Percentiles rank a stretch among this genome's conserved stretches.
phyloP scores from a whole-genome alignment of 2,113 vertebrate species.

The Sporophila hypoxantha region DNA sequence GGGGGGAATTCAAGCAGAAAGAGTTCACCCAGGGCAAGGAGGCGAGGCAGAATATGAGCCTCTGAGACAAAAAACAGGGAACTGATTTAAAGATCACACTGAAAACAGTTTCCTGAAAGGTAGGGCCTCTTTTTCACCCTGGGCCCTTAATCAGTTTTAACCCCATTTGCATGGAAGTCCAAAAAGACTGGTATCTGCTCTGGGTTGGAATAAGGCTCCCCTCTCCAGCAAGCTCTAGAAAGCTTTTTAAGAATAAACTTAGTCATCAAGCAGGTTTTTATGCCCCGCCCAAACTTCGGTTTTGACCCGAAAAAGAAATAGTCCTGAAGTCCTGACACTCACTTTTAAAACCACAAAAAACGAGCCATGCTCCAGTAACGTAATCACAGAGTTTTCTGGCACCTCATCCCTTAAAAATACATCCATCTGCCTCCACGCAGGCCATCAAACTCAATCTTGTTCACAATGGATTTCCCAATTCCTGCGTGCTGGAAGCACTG shows the following conservation, averaged over 20 bases:
- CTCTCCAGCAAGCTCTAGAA: constrained; percentile 40
- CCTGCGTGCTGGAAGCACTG: constrained; percentile 62
- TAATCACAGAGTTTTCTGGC: constrained; percentile 71
- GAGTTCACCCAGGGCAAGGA: not conserved
- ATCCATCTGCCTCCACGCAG: constrained; percentile 69
- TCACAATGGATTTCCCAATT: constrained; percentile 69
- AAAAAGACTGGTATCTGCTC: constrained; percentile 33
- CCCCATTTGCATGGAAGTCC: not conserved
- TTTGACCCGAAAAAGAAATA: constrained; percentile 66
- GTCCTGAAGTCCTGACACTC: constrained; percentile 67
- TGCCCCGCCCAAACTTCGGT: constrained; percentile 56
- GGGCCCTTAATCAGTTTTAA: constrained; percentile 34
- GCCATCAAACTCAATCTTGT: constrained; percentile 64
- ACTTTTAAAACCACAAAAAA: constrained; percentile 71
- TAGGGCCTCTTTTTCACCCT: constrained; percentile 30
- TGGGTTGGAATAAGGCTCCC: constrained; percentile 43
- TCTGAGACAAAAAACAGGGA: not conserved
- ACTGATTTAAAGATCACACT: not conserved
- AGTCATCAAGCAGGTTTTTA: constrained; percentile 71
- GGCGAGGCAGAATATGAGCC: not conserved
- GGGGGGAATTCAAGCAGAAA: constrained; percentile 15
- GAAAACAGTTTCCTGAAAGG: constrained; percentile 14
- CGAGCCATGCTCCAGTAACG: constrained; percentile 68
- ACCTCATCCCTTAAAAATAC: constrained; percentile 71
- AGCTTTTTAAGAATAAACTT: constrained; percentile 77